Evolutionary conservation across 2,888 invertebrate genomes (phyloP).

Genomic region (Lacanobia oleracea): DNA sequence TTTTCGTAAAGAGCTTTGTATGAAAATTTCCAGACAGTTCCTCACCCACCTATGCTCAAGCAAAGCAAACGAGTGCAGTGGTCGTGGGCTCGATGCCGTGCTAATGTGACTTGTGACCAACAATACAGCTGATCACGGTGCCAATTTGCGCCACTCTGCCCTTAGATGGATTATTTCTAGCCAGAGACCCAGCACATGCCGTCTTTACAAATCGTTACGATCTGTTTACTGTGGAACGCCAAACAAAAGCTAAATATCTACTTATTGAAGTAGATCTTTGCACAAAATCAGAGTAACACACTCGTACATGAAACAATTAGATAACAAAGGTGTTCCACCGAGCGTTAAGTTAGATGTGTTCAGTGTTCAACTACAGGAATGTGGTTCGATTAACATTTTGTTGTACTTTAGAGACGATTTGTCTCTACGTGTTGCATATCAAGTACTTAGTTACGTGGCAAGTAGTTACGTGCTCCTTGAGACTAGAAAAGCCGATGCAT

Average conservation of each 20-base stretch:
- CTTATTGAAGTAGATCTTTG: neutral
- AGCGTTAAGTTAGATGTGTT: neutral
- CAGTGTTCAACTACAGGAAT: neutral
- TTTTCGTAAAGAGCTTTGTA: neutral
- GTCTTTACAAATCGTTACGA: no score
- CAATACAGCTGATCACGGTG: neutral
- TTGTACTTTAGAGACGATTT: neutral
- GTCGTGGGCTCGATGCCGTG: neutral
- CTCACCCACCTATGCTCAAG: neutral
- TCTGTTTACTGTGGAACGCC: neutral
- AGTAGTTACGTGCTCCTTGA: no score
- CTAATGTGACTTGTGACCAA: neutral
- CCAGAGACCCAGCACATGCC: neutral
- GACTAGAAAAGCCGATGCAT: no score
- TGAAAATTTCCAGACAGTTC: no score
- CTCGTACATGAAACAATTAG: neutral
- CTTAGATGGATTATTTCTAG: no score
- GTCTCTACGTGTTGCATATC: neutral
- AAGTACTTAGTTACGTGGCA: conserved; percentile 4
- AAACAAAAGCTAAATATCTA: neutral
- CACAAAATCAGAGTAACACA: neutral
- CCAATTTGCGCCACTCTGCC: neutral
- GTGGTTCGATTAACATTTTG: neutral
- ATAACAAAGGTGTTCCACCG: neutral
- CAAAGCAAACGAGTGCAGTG: neutral